Evolutionary conservation across 2,888 invertebrate genomes (phyloP).

Genomic region (Amphipyra tragopoginis): DNA sequence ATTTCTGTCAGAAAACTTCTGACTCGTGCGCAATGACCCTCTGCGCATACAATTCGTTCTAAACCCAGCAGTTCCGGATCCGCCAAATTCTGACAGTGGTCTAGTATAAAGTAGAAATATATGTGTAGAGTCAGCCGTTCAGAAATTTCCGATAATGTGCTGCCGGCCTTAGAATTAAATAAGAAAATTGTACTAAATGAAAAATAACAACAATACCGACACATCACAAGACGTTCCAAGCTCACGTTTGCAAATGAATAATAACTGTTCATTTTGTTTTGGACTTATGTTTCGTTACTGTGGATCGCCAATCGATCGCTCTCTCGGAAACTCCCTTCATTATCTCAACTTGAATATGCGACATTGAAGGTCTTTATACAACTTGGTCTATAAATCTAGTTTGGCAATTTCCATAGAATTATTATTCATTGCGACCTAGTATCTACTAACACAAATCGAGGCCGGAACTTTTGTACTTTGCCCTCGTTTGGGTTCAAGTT

Average conservation of each 20-base stretch:
- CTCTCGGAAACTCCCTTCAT: conserved; percentile 39
- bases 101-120: too few relatives aligned
- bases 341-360: conserved; percentile 38
- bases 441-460: conserved; percentile 32
- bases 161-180: too few relatives aligned
- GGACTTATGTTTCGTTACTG: conserved; percentile 49
- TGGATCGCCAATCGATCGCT: conserved; percentile 45
- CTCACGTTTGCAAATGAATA: conserved; percentile 30
- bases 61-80: too few relatives aligned
- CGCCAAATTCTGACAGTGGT: too few relatives aligned
- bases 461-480: conserved; percentile 32
- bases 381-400: conserved; percentile 50
- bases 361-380: conserved; percentile 37
- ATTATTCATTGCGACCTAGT: conserved; percentile 45
- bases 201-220: background rate
- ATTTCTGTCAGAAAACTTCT: too few relatives aligned
- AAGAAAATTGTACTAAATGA: too few relatives aligned
- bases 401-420: conserved; percentile 49
- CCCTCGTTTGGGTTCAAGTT: conserved; percentile 18
- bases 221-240: conserved; percentile 11
- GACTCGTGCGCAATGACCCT: too few relatives aligned
- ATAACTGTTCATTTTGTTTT: conserved; percentile 46
- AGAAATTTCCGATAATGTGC: too few relatives aligned
- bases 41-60: too few relatives aligned
- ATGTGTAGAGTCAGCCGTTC: too few relatives aligned